Percentiles rank a stretch among this genome's conserved stretches.
Conservation (phyloP, 2,888 invertebrate genomes). For the Flabesymbios commensalis region DNA sequence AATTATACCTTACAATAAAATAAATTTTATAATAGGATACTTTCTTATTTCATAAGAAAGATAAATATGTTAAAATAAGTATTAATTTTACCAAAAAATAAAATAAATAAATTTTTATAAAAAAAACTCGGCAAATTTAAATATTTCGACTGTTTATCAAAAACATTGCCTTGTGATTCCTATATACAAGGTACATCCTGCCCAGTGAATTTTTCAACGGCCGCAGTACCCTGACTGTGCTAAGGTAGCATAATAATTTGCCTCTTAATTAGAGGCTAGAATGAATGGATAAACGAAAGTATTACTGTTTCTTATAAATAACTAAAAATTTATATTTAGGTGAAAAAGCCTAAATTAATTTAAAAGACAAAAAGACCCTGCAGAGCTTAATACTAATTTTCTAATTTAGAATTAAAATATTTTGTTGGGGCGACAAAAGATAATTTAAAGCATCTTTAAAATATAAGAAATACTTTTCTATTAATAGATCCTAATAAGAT, state of each 20-base stretch:
- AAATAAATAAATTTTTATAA: slow-evolving; percentile 18
- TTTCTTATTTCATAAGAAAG: slow-evolving; percentile 6
- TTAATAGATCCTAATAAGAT: slow-evolving; percentile 19
- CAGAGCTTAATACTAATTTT: slow-evolving; percentile 28
- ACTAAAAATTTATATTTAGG: slow-evolving; percentile 31
- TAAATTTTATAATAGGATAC: slow-evolving; percentile 6
- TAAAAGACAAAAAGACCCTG: slow-evolving; percentile 39
- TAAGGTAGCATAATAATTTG: slow-evolving; percentile 49
- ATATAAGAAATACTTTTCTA: slow-evolving; percentile 11
- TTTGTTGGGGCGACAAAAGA: slow-evolving; percentile 35
- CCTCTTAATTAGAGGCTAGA: slow-evolving; percentile 37
- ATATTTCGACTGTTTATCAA: slow-evolving; percentile 49
- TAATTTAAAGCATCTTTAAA: slow-evolving; percentile 8
- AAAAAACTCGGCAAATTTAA: slow-evolving; percentile 50
- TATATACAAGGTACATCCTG: slow-evolving; percentile 42
- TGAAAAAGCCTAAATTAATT: slow-evolving; percentile 32
- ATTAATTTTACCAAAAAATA: slow-evolving; percentile 9
- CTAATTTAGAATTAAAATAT: slow-evolving; percentile 3
- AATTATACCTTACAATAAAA: slow-evolving; percentile 8
- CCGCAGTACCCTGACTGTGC: slow-evolving; percentile 48
- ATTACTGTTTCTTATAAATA: slow-evolving; percentile 25
- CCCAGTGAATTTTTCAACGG: slow-evolving; percentile 46
- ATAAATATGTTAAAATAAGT: slow-evolving; percentile 32
- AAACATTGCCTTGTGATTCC: slow-evolving; percentile 44
- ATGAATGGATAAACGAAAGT: slow-evolving; percentile 35